Evolutionary conservation across 2,797 vertebrate genomes (phyloP).

Genomic region (Acanthornis magna): DNA sequence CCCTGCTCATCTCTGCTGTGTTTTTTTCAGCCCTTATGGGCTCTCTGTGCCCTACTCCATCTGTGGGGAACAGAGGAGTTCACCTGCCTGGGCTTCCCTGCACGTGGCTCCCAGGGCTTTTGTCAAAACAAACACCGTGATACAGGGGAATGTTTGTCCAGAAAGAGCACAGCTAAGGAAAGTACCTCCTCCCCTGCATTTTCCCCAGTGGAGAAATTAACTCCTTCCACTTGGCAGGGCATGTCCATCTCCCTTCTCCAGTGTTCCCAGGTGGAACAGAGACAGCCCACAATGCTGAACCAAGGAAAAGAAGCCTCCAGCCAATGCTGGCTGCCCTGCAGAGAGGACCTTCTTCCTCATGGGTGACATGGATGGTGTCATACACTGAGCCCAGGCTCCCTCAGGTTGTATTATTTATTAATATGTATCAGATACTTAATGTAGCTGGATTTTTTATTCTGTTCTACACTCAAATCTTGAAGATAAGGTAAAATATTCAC

Average conservation of each 20-base stretch:
- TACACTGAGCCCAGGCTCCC: not conserved
- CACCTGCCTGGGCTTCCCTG: not conserved
- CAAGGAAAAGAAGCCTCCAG: not conserved
- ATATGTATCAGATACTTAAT: not conserved
- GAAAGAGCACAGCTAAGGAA: not conserved
- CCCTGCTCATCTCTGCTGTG: not conserved
- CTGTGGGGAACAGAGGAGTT: not conserved
- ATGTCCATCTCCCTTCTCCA: not conserved
- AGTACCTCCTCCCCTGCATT: not conserved
- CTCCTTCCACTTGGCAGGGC: not conserved
- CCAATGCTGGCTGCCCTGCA: not conserved
- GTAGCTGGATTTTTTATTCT: not conserved
- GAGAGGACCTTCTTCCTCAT: not conserved
- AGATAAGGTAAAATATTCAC: not conserved
- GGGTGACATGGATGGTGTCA: not conserved
- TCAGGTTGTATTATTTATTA: not conserved
- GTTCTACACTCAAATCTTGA: not conserved
- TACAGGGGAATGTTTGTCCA: not conserved
- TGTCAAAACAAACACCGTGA: not conserved
- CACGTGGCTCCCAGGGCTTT: accelerated
- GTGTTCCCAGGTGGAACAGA: not conserved
- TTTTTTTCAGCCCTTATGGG: accelerated
- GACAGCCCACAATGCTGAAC: not conserved
- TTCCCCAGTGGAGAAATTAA: not conserved
- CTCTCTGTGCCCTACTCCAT: not conserved